These are phyloP conservation scores for Morone saxatilis DNA, from an alignment of 2,113 vertebrate genomes.

Conservation along the genomic window DNA sequence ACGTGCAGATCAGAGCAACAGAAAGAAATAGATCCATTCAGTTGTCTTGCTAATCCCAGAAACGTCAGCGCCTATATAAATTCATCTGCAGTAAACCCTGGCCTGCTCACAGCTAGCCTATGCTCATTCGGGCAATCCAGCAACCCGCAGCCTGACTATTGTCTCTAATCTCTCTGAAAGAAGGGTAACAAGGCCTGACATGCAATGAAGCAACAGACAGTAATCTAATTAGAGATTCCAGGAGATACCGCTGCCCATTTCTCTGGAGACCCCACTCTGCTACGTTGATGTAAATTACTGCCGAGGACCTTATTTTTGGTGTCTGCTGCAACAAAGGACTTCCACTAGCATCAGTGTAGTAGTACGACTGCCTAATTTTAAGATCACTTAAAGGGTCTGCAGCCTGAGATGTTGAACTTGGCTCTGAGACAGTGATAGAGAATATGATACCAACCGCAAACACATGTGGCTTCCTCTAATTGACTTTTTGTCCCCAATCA, in stretches of 20 bases:
- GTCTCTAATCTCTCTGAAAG: constrained; percentile 83
- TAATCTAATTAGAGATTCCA: constrained; percentile 88
- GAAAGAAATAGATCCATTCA: constrained; percentile 52
- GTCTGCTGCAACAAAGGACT: constrained; percentile 76
- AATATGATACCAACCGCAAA: constrained; percentile 60
- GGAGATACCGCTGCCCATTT: constrained; percentile 78
- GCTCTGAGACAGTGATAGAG: constrained; percentile 58
- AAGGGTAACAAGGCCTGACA: constrained; percentile 85
- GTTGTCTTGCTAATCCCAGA: constrained; percentile 65
- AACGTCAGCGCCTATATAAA: constrained; percentile 55
- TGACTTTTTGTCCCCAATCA: constrained; percentile 80
- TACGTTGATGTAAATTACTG: constrained; percentile 82
- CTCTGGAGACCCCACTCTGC: constrained; percentile 78
- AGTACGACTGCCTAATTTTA: constrained; percentile 55
- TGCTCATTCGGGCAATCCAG: constrained; percentile 50
- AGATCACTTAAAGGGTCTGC: constrained; percentile 60
- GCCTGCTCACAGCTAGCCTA: constrained; percentile 48
- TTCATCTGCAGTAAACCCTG: constrained; percentile 57
- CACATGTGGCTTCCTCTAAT: constrained; percentile 77
- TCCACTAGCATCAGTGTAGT: constrained; percentile 31
- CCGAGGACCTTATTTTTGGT: constrained; percentile 81
- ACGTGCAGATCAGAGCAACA: constrained; percentile 50
- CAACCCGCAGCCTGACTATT: constrained; percentile 73
- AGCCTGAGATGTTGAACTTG: constrained; percentile 24
- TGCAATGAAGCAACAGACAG: constrained; percentile 84